Evolutionary conservation across 2,113 vertebrate genomes (phyloP).

Genomic region (Tiliqua scincoides): DNA sequence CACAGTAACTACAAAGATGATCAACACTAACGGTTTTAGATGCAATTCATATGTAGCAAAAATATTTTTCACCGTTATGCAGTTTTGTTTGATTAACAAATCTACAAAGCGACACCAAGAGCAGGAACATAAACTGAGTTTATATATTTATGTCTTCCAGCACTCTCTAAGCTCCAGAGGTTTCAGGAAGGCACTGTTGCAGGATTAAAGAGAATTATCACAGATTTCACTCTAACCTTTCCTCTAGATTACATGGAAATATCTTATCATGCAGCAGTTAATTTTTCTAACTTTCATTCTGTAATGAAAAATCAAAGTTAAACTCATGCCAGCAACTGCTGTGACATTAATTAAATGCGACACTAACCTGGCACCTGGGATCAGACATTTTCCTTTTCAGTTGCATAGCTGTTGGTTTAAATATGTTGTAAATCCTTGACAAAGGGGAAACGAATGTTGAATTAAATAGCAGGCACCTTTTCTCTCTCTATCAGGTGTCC

Average conservation of each 20-base stretch:
- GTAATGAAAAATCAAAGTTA: constrained; percentile 54
- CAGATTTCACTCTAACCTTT: constrained; percentile 41
- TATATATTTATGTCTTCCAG: constrained; percentile 31
- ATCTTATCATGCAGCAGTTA: constrained; percentile 48
- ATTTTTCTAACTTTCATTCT: constrained; percentile 41
- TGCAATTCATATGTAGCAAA: not conserved
- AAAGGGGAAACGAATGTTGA: constrained; percentile 29
- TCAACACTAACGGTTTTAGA: not conserved
- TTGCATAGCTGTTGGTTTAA: constrained; percentile 38
- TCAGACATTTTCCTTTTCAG: constrained; percentile 40
- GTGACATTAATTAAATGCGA: constrained; percentile 37
- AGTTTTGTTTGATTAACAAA: constrained; percentile 51
- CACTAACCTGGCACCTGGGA: constrained; percentile 36
- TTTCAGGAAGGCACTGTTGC: constrained; percentile 26
- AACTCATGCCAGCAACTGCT: constrained; percentile 17
- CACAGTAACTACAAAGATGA: not conserved
- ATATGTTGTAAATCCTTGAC: constrained; percentile 36
- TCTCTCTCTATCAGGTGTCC: not conserved
- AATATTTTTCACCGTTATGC: constrained; percentile 38
- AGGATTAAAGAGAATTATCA: constrained; percentile 54
- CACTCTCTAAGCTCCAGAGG: constrained; percentile 43
- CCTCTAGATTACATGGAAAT: constrained; percentile 41
- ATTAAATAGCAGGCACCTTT: not conserved
- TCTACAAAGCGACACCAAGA: constrained; percentile 42
- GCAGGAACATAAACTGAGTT: constrained; percentile 36